phyloP scores from a whole-genome alignment of 2,888 invertebrate species.

The Neoitamus cyanurus region DNA sequence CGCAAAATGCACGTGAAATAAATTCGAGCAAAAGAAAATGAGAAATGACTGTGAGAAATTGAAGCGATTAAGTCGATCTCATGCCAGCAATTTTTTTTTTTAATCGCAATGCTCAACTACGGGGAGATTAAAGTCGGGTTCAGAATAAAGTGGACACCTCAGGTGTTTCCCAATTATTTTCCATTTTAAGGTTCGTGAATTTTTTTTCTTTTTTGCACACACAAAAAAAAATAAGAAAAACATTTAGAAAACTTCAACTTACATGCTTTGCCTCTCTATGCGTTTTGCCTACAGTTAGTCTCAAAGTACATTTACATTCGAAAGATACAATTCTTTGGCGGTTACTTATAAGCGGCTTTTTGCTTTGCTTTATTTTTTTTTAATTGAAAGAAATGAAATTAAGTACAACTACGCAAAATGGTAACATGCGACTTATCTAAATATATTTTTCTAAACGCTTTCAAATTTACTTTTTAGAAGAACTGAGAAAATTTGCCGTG shows the following conservation, averaged over 20 bases:
- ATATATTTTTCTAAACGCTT: slow-evolving; percentile 2
- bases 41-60: too few relatives aligned
- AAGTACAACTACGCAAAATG: background rate
- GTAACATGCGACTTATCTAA: background rate
- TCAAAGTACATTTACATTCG: background rate
- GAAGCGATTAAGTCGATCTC: background rate
- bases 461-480: background rate
- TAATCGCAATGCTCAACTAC: background rate
- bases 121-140: too few relatives aligned
- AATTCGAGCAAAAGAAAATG: background rate
- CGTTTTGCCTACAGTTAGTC: background rate
- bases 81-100: background rate
- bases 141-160: too few relatives aligned
- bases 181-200: background rate
- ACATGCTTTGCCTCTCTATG: background rate
- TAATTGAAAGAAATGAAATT: slow-evolving; percentile 49
- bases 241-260: background rate
- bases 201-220: background rate
- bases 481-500: slow-evolving; percentile 22
- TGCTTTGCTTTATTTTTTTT: too few relatives aligned
- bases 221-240: background rate
- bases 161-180: too few relatives aligned
- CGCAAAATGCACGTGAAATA: background rate
- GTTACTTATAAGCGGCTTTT: background rate
- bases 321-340: background rate